A percentile compares a stretch with the other conserved stretches of the same genome.
These are phyloP conservation scores for Caenorhabditis sp. DNA, from an alignment of 2,888 invertebrate genomes.

Conservation along the genomic window DNA sequence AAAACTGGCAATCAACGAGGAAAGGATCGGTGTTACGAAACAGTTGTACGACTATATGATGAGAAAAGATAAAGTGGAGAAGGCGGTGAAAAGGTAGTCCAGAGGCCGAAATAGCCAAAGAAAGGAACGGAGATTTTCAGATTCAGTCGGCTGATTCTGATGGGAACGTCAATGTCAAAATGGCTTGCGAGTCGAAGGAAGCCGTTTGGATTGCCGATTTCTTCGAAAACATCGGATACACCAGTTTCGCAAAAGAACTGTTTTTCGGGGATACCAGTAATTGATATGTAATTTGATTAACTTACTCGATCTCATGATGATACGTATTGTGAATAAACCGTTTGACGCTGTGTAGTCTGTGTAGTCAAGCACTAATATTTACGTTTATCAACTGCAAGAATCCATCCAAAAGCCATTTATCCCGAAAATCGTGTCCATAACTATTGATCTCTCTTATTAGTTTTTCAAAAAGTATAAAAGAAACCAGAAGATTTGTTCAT, in stretches of 20 bases:
- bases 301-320: not conserved
- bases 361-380: too few species aligned
- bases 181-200: slow-evolving; percentile 78
- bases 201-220: slow-evolving; percentile 78
- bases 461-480: too few species aligned
- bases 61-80: slow-evolving; percentile 66
- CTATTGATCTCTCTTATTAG: too few species aligned
- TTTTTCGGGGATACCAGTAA: slow-evolving; percentile 69
- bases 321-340: too few species aligned
- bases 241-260: slow-evolving; percentile 73
- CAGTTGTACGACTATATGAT: slow-evolving; percentile 76
- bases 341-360: too few species aligned
- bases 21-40: slow-evolving; percentile 73
- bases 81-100: slow-evolving; percentile 67
- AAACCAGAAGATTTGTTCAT: too few species aligned
- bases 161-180: slow-evolving; percentile 77
- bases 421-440: too few species aligned
- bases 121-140: slow-evolving; percentile 31
- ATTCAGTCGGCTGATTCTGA: slow-evolving; percentile 74
- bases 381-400: too few species aligned
- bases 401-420: not conserved
- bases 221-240: slow-evolving; percentile 75
- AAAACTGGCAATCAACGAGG: slow-evolving; percentile 66
- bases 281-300: not conserved
- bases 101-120: not conserved